A percentile compares a stretch with the other conserved stretches of the same genome.
These are phyloP conservation scores for Samia ricini DNA, from an alignment of 1,140 invertebrate genomes.

Conservation along the genomic window DNA sequence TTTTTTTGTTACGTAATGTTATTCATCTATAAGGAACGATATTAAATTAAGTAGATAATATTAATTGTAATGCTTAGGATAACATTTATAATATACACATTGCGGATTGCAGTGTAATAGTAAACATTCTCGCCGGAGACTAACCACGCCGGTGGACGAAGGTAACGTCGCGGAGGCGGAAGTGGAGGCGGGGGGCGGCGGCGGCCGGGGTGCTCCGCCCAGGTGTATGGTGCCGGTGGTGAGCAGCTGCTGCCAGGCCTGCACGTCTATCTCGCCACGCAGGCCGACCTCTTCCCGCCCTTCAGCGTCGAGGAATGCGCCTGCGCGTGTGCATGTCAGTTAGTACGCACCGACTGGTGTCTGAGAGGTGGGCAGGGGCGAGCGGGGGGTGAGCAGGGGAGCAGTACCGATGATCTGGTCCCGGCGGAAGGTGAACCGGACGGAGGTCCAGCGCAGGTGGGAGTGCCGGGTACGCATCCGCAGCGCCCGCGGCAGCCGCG, in stretches of 20 bases:
- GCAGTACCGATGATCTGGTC: constrained; percentile 35
- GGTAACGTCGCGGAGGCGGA: constrained; percentile 13
- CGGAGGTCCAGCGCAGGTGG: constrained; percentile 83
- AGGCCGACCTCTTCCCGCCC: constrained; percentile 73
- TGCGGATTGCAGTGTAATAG: background rate
- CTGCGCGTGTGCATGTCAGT: constrained; percentile 25
- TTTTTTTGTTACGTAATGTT: too few relatives aligned
- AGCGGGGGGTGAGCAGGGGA: too few relatives aligned
- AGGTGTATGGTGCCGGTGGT: constrained; percentile 65
- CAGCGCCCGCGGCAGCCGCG: constrained; percentile 61
- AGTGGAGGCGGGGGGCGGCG: constrained; percentile 15
- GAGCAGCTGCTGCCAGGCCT: constrained; percentile 80
- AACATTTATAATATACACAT: background rate
- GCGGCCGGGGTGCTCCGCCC: constrained; percentile 44
- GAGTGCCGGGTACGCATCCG: constrained; percentile 78
- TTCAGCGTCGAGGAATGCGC: constrained; percentile 74
- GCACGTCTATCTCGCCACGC: constrained; percentile 71
- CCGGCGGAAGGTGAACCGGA: constrained; percentile 69
- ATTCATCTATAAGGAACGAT: too few relatives aligned
- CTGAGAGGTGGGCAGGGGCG: too few relatives aligned
- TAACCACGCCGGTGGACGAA: constrained; percentile 4
- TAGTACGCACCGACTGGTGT: too few relatives aligned
- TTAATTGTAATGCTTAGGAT: too few relatives aligned
- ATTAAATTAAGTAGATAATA: too few relatives aligned
- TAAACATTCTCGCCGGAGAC: constrained; percentile 11